phyloP scores from a whole-genome alignment of 2,113 vertebrate genomes.

The Leptocoma aspasia region DNA sequence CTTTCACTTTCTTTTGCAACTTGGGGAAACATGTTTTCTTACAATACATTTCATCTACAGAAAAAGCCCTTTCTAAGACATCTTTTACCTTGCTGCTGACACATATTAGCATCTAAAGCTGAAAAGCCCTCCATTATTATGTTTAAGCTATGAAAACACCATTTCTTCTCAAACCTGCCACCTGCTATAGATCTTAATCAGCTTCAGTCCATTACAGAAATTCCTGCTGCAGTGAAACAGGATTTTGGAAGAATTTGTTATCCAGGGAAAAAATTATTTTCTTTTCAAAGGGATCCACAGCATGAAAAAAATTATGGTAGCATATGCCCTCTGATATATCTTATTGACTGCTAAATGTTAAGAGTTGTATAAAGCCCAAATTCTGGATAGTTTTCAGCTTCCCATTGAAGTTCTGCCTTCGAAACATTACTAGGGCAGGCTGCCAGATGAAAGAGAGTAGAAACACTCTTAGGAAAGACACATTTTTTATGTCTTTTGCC shows the following conservation, averaged over 20 bases:
- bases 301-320: slow-evolving; percentile 1
- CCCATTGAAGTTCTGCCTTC: slow-evolving; percentile 29
- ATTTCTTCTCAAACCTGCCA: neutral
- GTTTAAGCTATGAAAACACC: slow-evolving; percentile 12
- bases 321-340: slow-evolving; percentile 11
- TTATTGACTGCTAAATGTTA: slow-evolving; percentile 6
- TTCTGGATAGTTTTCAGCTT: slow-evolving; percentile 16
- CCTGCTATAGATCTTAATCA: neutral
- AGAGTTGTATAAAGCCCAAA: neutral
- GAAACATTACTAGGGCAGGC: neutral
- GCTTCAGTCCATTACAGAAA: neutral
- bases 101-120: neutral
- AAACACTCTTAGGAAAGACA: neutral
- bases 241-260: neutral
- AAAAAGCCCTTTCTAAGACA: neutral
- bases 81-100: neutral
- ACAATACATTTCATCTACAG: neutral
- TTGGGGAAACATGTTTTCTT: neutral
- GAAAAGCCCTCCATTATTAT: neutral
- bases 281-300: neutral
- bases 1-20: neutral
- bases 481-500: neutral
- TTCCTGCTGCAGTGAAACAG: neutral
- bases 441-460: neutral
- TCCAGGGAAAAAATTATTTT: neutral